These are phyloP conservation scores for Tineola bisselliella DNA, from an alignment of 2,888 invertebrate species.

Conservation along the genomic window DNA sequence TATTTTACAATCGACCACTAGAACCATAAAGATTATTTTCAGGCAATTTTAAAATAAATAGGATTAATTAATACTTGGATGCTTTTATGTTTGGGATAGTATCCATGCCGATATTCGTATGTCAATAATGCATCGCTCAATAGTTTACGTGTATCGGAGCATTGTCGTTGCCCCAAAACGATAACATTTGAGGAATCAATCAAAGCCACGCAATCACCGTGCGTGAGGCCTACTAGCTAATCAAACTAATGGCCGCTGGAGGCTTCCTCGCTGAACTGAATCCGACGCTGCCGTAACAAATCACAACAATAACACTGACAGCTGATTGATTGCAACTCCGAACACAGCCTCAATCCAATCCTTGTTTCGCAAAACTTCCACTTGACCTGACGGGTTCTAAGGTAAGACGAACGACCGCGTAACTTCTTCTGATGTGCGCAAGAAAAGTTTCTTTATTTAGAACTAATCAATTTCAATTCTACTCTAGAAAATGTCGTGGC, in stretches of 20 bases:
- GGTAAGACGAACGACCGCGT: neutral
- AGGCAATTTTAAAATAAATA: too few species aligned
- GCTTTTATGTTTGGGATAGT: too few species aligned
- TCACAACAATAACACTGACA: constrained; percentile 57
- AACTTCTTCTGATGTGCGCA: constrained; percentile 1
- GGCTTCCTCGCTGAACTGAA: constrained; percentile 24
- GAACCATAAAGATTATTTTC: too few species aligned
- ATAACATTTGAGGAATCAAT: constrained; percentile 56
- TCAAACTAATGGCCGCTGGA: constrained; percentile 49
- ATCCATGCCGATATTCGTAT: too few species aligned
- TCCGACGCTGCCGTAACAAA: constrained; percentile 42
- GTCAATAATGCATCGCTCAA: neutral
- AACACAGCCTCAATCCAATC: constrained; percentile 42
- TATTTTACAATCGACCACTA: too few species aligned
- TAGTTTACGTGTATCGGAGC: neutral
- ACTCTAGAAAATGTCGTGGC: neutral
- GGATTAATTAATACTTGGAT: too few species aligned
- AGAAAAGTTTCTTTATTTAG: neutral
- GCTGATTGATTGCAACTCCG: constrained; percentile 45
- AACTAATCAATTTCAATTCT: constrained; percentile 1
- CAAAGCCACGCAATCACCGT: constrained; percentile 54
- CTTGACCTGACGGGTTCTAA: constrained; percentile 40
- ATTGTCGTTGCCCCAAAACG: constrained; percentile 21
- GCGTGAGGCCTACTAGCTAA: constrained; percentile 57
- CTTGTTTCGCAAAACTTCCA: constrained; percentile 25